Evolutionary conservation across 2,888 invertebrate genomes (phyloP).

Genomic region (Diploptera punctata): DNA sequence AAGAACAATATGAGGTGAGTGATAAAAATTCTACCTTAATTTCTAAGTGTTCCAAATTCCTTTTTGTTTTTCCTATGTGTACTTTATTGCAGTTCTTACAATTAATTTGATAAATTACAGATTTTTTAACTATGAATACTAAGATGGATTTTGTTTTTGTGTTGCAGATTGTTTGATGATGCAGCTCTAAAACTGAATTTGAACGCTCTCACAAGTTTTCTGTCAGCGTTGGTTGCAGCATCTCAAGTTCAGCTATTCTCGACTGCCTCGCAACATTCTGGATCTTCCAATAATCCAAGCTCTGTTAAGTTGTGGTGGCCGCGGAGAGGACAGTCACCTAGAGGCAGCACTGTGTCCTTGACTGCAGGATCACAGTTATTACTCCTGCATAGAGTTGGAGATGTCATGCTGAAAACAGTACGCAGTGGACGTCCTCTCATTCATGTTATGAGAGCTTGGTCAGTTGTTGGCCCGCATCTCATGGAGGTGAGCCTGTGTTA

Average conservation of each 20-base stretch:
- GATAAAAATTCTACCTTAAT: no score
- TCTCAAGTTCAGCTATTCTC: slow-evolving; percentile 77
- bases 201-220: slow-evolving; percentile 81
- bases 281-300: slow-evolving; percentile 42
- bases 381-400: slow-evolving; percentile 83
- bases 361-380: slow-evolving; percentile 49
- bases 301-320: slow-evolving; percentile 55
- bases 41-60: no score
- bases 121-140: no score
- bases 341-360: background rate
- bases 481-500: slow-evolving; percentile 76
- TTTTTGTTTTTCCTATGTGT: no score
- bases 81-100: no score
- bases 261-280: slow-evolving; percentile 45
- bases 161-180: slow-evolving; percentile 78
- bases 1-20: no score
- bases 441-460: slow-evolving; percentile 92
- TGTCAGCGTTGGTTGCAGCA: slow-evolving; percentile 83
- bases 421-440: slow-evolving; percentile 86
- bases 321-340: slow-evolving; percentile 45
- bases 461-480: slow-evolving; percentile 89
- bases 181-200: slow-evolving; percentile 88
- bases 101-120: no score
- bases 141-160: no score
- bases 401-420: slow-evolving; percentile 86